Base-by-base conservation (phyloP, 2,888 invertebrate species). In the Clitarchus hookeri region DNA sequence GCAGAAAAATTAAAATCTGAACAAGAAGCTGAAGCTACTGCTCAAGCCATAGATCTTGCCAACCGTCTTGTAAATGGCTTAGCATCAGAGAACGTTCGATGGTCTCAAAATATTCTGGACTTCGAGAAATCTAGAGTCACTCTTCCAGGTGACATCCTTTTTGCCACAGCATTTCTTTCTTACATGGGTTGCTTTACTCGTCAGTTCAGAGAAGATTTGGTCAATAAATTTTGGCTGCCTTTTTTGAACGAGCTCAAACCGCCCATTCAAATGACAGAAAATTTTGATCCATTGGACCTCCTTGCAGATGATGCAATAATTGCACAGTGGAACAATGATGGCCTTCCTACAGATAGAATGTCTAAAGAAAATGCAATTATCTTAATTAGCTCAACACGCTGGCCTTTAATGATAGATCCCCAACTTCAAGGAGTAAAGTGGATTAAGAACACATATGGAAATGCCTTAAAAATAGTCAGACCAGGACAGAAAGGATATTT, bases 321-420 rank as follows among this genome's bases (percentile, higher is more conserved):
- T 87, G 98, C 98, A 0, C 93, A 94, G 86, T 99, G 98, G 98
- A 98, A 98, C 91, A 98, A 98, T 91, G 97, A 98, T 91, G 98
- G 94, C 87, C 92, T 99, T 84, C 98, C 98, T 8, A 96, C 95
- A 85, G 98, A 98, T 91, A 93, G 96, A 84, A 98, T 98, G 98
- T 98, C 98, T 12, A 94, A 97, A 0, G 98, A 98, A 91, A 98
- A 98, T 91, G 98, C 98, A 9, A 97, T 97, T 26, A 98, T 98
- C 89, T 93, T 98, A 85, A 95, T 95, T 26, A 97, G 96, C 91
- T 98, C 98, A 0, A 95, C 97, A 79, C 93, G 98, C 44, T 98
- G 98, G 97, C 98, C 98, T 0, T 92, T 98, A 26, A 97, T 98
- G 95, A 98, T 98, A 89, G 98, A 98, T 92, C 98, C 98, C 0